Conservation (phyloP, 2,888 invertebrate species). For the Morpho achilles region DNA sequence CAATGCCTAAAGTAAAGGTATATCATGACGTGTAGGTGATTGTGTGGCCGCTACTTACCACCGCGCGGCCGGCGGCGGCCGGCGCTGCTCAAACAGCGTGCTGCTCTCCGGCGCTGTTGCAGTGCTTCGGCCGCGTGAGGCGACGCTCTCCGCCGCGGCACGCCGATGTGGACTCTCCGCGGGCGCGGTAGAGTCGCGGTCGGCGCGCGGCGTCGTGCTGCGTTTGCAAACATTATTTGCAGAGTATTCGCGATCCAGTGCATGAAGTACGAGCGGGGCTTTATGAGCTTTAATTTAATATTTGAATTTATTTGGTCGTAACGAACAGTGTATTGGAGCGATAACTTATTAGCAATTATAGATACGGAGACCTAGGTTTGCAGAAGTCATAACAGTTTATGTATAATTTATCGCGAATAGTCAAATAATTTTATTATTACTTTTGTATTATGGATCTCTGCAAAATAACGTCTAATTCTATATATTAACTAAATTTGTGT, state of each 20-base stretch:
- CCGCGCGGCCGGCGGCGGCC: slow-evolving; percentile 25
- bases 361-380: too few species aligned
- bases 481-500: too few species aligned
- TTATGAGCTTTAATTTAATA: slow-evolving; percentile 23
- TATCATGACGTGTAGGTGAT: too few species aligned
- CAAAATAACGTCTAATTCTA: too few species aligned
- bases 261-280: slow-evolving; percentile 13
- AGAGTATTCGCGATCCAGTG: slow-evolving; percentile 34
- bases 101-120: slow-evolving; percentile 48
- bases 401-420: too few species aligned
- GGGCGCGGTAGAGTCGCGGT: background rate
- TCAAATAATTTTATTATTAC: too few species aligned
- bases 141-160: slow-evolving; percentile 29
- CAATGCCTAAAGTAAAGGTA: too few species aligned
- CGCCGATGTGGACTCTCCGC: slow-evolving; percentile 8
- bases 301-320: slow-evolving; percentile 29
- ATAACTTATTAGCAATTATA: too few species aligned
- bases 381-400: too few species aligned
- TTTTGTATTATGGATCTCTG: too few species aligned
- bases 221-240: slow-evolving; percentile 45
- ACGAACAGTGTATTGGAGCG: background rate
- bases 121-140: slow-evolving; percentile 47
- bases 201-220: slow-evolving; percentile 27
- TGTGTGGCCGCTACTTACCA: slow-evolving; percentile 32
- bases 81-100: slow-evolving; percentile 42